Conservation (phyloP, 2,113 vertebrate genomes). For the Megaptera novaeangliae region DNA sequence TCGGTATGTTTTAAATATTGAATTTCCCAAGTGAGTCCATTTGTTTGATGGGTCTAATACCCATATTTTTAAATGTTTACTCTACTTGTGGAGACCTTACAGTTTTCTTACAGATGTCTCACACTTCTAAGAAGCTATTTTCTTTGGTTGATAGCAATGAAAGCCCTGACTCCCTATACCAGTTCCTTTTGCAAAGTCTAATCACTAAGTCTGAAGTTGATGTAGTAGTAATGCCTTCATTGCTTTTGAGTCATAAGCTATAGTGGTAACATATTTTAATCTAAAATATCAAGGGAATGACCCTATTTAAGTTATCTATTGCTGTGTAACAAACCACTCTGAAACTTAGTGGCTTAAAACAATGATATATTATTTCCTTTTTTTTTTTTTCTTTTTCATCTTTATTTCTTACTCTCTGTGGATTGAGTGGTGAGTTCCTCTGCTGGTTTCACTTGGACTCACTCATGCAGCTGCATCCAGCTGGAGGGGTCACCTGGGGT, state of each 20-base stretch:
- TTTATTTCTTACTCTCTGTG: neutral
- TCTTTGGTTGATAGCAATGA: neutral
- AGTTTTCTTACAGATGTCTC: neutral
- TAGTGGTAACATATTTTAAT: neutral
- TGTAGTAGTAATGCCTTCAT: neutral
- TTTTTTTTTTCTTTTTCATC: too few species aligned
- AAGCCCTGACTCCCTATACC: neutral
- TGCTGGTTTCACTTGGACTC: neutral
- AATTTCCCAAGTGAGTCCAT: neutral
- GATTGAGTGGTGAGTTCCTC: neutral
- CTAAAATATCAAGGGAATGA: neutral
- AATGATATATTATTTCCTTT: neutral
- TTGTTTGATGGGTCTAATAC: neutral
- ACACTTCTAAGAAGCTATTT: neutral
- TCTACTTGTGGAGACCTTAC: neutral
- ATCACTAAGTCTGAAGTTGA: neutral
- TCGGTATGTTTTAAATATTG: neutral
- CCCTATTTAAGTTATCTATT: neutral
- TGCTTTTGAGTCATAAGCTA: neutral
- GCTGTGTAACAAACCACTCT: neutral
- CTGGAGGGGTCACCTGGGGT: neutral
- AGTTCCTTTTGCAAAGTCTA: neutral
- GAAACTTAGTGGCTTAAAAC: neutral
- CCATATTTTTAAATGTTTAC: neutral
- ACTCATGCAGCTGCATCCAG: neutral